phyloP scores from a whole-genome alignment of 1,140 invertebrate genomes.

The Achatina immaculata region DNA sequence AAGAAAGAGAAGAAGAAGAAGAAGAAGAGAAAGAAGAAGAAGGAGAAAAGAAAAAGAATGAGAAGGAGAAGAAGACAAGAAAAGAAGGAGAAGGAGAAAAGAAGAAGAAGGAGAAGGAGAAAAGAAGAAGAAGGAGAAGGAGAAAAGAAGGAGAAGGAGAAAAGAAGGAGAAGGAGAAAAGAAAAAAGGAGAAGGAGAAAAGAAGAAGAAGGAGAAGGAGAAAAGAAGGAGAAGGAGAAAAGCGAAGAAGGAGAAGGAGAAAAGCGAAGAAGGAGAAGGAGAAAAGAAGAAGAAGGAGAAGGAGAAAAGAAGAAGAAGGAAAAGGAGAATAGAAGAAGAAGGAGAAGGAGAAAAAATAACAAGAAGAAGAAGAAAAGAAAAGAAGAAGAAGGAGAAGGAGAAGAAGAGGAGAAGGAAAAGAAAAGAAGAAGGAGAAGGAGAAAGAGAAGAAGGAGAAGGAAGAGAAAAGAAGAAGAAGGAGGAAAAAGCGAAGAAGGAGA shows the following conservation, averaged over 20 bases:
- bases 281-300: not conserved
- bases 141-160: not conserved
- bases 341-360: not conserved
- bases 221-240: constrained; percentile 9
- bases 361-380: not conserved
- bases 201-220: constrained; percentile 16
- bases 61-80: not conserved
- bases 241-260: not conserved
- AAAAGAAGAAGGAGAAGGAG: not conserved
- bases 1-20: not conserved
- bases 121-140: not conserved
- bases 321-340: not conserved
- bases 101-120: not conserved
- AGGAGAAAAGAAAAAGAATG: not conserved
- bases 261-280: not conserved
- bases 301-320: not conserved
- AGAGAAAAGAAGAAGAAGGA: not conserved
- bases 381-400: not conserved
- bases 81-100: not conserved
- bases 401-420: not conserved
- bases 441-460: not conserved
- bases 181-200: not conserved
- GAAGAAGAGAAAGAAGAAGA: not conserved
- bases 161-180: constrained; percentile 22
- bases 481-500: not conserved